Evolutionary conservation across 2,888 invertebrate species (phyloP).

Genomic region (Heteromurus nitidus): DNA sequence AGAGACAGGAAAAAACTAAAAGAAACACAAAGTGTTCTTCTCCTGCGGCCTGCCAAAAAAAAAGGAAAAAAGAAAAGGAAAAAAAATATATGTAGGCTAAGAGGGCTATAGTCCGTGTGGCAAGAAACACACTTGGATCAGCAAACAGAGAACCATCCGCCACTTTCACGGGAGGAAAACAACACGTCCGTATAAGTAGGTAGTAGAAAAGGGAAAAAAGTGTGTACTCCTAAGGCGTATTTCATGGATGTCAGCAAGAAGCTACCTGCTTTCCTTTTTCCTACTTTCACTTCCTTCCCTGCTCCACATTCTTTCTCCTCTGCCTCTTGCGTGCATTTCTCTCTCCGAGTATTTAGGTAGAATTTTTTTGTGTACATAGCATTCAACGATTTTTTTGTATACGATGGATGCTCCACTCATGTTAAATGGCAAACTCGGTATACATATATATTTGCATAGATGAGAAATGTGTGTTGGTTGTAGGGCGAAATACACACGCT

Average conservation of each 20-base stretch:
- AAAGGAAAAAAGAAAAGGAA: slow-evolving; percentile 14
- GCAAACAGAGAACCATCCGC: not conserved
- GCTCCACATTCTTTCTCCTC: not conserved
- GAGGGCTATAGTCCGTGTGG: too few relatives aligned
- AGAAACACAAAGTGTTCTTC: not conserved
- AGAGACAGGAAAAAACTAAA: not conserved
- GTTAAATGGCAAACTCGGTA: too few relatives aligned
- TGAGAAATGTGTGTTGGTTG: slow-evolving; percentile 19
- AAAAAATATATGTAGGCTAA: slow-evolving; percentile 4
- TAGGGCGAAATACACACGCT: too few relatives aligned
- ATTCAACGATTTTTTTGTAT: too few relatives aligned
- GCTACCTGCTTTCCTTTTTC: slow-evolving; percentile 1
- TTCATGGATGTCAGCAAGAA: slow-evolving; percentile 47
- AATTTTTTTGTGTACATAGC: too few relatives aligned
- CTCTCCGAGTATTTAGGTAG: too few relatives aligned
- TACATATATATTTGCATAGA: slow-evolving; percentile 26
- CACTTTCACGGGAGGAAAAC: slow-evolving; percentile 12
- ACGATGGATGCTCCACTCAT: too few relatives aligned
- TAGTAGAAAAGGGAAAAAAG: slow-evolving; percentile 18
- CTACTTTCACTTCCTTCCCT: not conserved
- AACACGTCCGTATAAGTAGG: slow-evolving; percentile 23
- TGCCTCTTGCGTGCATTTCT: too few relatives aligned
- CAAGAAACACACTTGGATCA: too few relatives aligned
- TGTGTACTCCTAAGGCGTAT: slow-evolving; percentile 26
- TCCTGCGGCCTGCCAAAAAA: not conserved